Base-by-base conservation (phyloP, 2,888 invertebrate species). In the Zonitis immaculata region DNA sequence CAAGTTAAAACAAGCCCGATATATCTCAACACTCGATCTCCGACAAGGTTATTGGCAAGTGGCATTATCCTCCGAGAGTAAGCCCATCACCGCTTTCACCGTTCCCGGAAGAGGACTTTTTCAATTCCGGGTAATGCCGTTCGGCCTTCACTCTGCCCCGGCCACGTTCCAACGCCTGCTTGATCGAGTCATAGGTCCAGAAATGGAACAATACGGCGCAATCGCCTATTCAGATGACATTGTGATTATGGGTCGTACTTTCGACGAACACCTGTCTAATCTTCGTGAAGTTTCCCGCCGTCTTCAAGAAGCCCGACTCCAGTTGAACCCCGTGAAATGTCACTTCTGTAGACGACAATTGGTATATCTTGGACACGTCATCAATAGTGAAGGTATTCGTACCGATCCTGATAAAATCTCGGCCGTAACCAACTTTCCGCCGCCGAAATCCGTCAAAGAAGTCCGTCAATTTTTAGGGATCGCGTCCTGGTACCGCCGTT, bases 31-130 rank as follows among this genome's bases (percentile, higher is more conserved):
- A 1, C 18, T 65, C 0, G 63, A 65, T 44, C 22, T 65, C 7
- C 63, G 63, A 16, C 60, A 63, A 14, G 69, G 66, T 1, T 70
- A 67, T 54, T 68, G 66, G 63, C 68, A 70, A 54, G 47, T 61
- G 12, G 53, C 58, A 8, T 35, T 57, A 11, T 2, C 35, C 0
- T 25, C 44, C 8, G 52, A 56, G 6, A 61, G 64, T 26, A 49
- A 51, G 44, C 56, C 52, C 1, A 56, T 65, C 3, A 68, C 68
- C 18, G 67, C 67, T 4, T 68, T 68, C 47, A 64, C 64, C 18
- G 64, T 67, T 1, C 65, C 67, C 0, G 62, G 61, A 4, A 35
- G 61, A 32, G 68, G 66, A 6, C 54, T 68, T 1, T 69, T 59
- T 45, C 63, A 69, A 6, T 70, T 70, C 44, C 57, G 43, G 6